A percentile compares a stretch with the other conserved stretches of the same genome.
Evolutionary conservation across 1,140 invertebrate species (phyloP).

Genomic region (Lithobius niger): DNA sequence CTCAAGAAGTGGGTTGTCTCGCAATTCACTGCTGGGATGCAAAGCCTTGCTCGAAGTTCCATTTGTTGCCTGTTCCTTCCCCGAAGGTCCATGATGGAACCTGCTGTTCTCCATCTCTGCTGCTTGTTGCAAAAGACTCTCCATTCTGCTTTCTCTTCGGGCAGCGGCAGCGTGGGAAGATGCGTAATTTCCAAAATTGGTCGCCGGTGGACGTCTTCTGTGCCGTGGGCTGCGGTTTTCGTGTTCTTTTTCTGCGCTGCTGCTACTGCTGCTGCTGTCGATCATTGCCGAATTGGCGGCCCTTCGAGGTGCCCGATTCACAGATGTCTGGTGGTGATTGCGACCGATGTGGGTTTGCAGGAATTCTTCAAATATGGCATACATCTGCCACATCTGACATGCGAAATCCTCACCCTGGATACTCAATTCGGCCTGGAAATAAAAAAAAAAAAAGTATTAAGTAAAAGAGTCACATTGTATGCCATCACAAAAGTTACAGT

Average conservation of each 20-base stretch:
- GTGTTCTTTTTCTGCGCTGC: too few species aligned
- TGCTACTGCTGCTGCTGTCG: not conserved
- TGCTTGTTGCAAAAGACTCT: too few species aligned
- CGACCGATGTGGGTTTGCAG: conserved; percentile 20
- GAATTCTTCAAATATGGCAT: conserved; percentile 31
- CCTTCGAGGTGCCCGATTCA: not conserved
- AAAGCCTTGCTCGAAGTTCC: conserved; percentile 2
- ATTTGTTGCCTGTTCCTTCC: not conserved
- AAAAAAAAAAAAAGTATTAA: conserved; percentile 9
- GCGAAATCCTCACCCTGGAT: conserved; percentile 31
- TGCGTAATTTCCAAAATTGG: too few species aligned
- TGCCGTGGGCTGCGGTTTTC: too few species aligned
- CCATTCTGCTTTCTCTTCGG: too few species aligned
- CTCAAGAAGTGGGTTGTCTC: conserved; percentile 21
- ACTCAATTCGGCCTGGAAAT: conserved; percentile 26
- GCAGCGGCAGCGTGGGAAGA: not conserved
- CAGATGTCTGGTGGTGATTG: conserved; percentile 8
- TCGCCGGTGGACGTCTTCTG: too few species aligned
- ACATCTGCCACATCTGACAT: conserved; percentile 31
- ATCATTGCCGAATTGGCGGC: too few species aligned
- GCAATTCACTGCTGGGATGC: not conserved
- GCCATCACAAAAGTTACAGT: too few species aligned
- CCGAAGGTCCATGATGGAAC: too few species aligned
- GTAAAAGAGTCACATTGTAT: too few species aligned
- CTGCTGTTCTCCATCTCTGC: too few species aligned